Conservation (phyloP, 2,797 vertebrate species). For the Brachyrhaphis roseni region DNA sequence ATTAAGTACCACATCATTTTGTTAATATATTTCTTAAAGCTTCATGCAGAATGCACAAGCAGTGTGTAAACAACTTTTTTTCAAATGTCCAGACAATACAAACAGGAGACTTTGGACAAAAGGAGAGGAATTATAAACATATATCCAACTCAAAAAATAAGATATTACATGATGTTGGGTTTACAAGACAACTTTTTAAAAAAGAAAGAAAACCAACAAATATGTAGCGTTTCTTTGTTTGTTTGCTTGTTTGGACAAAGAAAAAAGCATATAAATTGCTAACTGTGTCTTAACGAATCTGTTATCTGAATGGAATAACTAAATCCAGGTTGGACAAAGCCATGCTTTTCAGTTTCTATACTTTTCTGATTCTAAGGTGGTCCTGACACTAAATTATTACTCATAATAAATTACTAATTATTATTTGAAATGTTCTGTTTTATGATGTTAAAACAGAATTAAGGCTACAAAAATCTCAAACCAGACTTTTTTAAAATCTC, state of each 20-base stretch:
- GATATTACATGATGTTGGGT: not conserved
- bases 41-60: not conserved
- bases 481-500: not conserved
- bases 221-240: not conserved
- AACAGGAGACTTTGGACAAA: not conserved
- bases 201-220: not conserved
- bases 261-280: not conserved
- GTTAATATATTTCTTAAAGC: not conserved
- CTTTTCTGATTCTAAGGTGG: not conserved
- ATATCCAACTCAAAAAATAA: not conserved
- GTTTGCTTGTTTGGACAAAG: not conserved
- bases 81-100: not conserved
- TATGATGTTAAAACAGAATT: not conserved
- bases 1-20: not conserved
- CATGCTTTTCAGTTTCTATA: not conserved
- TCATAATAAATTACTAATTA: no score
- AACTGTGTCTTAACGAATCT: not conserved
- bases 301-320: not conserved
- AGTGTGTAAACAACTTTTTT: not conserved
- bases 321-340: not conserved
- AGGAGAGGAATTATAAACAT: not conserved
- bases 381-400: not conserved
- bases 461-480: not conserved
- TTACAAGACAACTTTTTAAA: not conserved
- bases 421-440: not conserved